Evolutionary conservation across 2,797 vertebrate genomes (phyloP), one percentile per base, ranked within the genome.

Genomic region (Babyrousa celebensis): DNA sequence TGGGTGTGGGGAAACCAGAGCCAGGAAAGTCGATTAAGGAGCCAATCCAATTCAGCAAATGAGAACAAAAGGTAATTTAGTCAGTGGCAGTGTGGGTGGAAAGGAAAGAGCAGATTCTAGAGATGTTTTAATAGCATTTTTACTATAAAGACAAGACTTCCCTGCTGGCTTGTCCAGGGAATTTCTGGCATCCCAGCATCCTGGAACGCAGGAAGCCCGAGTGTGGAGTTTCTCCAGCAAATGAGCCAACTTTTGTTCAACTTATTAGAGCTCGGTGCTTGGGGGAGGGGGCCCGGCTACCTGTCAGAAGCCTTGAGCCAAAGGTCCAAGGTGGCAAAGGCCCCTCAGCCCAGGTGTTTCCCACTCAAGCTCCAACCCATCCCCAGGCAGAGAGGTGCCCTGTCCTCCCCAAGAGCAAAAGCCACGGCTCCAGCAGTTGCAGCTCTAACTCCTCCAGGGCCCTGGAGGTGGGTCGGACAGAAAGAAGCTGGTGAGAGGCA

Each of bases 1-100:
- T 95, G 94, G 91, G 94, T 60, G 93, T 97, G 77, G 89, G 93
- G 82, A 94, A 96, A 91, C 12, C 85, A 94, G 96, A 91, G 52
- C 82, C 93, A 90, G 91, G 84, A 92, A 96, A 94, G 96, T 92
- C 95, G 93, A 89, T 86, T 93, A 93, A 92, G 91, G 90, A 95
- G 96, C 84, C 68, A 63, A 21, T 0, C 0, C 27, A 70, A 93
- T 58, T 94, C 83, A 16, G 96, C 96, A 95, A 90, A 94, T 20
- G 77, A 94, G 96, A 97, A 97, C 95, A 96, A 95, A 96, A 74
- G 89, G 96, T 94, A 91, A 97, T 95, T 94, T 89, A 84, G 83
- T 79, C 67, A 32, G 83, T 78, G 95, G 91, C 63, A 40, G 68
- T 70, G 91, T 95, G 91, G 96, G 94, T 63, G 20, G 87, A 85